These are phyloP conservation scores for Dicrurus megarhynchus DNA, from an alignment of 2,113 vertebrate genomes.

Conservation along the genomic window DNA sequence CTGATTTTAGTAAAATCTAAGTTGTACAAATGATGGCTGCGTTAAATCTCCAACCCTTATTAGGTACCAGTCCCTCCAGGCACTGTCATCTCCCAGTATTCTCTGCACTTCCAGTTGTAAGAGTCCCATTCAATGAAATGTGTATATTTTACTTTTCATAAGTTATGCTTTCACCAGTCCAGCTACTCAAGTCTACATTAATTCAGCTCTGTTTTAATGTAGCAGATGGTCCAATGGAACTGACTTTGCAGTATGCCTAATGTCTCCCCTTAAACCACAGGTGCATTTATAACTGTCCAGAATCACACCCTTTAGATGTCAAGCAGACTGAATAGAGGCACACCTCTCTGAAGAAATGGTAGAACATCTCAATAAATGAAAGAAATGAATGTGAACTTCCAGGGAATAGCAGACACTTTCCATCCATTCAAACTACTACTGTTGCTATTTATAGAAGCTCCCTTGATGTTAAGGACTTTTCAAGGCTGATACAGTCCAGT, in stretches of 20 bases:
- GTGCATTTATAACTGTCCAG: not conserved
- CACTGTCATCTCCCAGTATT: not conserved
- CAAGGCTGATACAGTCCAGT: not conserved
- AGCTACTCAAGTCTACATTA: not conserved
- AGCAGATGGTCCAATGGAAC: not conserved
- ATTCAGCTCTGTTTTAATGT: not conserved
- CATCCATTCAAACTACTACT: not conserved
- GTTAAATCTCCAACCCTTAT: not conserved
- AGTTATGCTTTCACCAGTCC: not conserved
- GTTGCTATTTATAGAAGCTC: not conserved
- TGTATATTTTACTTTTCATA: not conserved
- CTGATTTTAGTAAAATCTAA: not conserved
- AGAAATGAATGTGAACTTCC: not conserved
- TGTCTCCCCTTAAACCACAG: not conserved
- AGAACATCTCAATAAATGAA: not conserved
- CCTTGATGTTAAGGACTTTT: not conserved
- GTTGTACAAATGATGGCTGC: not conserved
- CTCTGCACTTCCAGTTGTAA: not conserved
- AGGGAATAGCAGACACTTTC: not conserved
- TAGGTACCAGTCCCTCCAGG: not conserved
- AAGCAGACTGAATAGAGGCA: not conserved
- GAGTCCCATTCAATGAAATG: not conserved
- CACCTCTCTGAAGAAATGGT: not conserved
- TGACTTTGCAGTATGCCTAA: not conserved
- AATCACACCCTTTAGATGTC: not conserved